phyloP scores from a whole-genome alignment of 2,888 invertebrate species.

The Cryptops parisi region DNA sequence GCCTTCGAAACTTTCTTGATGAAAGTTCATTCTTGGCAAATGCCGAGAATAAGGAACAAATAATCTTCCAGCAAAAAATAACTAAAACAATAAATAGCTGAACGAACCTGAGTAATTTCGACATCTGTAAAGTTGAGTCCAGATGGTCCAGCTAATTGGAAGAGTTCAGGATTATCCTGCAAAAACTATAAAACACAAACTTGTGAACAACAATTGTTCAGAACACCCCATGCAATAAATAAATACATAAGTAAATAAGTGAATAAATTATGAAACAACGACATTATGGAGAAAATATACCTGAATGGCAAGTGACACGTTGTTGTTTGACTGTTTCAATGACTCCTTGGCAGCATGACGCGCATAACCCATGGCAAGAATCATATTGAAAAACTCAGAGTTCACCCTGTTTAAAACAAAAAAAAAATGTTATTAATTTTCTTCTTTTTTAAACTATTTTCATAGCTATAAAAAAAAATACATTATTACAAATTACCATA shows the following conservation, averaged over 20 bases:
- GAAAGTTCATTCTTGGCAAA: too few species aligned
- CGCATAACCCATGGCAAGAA: conserved; percentile 49
- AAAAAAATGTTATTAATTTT: background rate
- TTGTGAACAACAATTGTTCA: background rate
- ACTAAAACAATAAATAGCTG: background rate
- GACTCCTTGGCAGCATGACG: conserved; percentile 44
- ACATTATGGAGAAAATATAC: too few species aligned
- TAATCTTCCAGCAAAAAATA: background rate
- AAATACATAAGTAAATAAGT: background rate
- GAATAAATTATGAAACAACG: background rate
- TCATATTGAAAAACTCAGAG: conserved; percentile 24
- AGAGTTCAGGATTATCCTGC: conserved; percentile 44
- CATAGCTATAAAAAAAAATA: too few species aligned
- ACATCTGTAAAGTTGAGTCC: conserved; percentile 25
- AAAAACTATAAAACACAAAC: conserved; percentile 34
- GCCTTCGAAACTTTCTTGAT: too few species aligned
- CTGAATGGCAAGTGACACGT: conserved; percentile 48
- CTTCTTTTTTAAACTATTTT: background rate
- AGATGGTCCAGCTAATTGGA: background rate
- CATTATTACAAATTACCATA: too few species aligned
- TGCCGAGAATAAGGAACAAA: conserved; percentile 15
- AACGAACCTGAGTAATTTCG: conserved; percentile 6
- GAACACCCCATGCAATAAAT: background rate
- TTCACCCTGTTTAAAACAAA: conserved; percentile 28
- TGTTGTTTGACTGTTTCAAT: conserved; percentile 50